These are phyloP conservation scores for Tringa solitaria DNA, from an alignment of 2,113 vertebrate species.

Conservation along the genomic window DNA sequence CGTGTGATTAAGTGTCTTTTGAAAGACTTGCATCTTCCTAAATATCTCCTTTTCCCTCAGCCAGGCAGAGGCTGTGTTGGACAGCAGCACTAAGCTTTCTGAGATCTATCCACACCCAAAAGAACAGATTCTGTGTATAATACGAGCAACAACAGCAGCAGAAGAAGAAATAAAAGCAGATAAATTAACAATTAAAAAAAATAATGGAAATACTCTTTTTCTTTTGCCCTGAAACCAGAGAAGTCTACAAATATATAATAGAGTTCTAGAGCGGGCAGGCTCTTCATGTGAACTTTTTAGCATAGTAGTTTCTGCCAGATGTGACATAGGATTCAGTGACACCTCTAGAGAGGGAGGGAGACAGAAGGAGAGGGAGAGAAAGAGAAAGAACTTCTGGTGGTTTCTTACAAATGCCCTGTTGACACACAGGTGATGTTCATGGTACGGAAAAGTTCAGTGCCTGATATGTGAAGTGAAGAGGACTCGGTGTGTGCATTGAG, in stretches of 20 bases:
- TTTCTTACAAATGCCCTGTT: not conserved
- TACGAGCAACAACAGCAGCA: not conserved
- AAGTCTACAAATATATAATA: not conserved
- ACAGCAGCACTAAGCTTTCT: not conserved
- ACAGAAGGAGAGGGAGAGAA: not conserved
- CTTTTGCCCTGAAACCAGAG: constrained; percentile 3
- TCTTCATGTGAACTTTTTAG: not conserved
- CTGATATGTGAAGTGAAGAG: not conserved
- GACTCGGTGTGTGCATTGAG: not conserved
- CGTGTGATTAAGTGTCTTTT: constrained; percentile 54
- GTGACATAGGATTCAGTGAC: not conserved
- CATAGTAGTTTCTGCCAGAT: not conserved
- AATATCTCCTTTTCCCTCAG: constrained; percentile 12
- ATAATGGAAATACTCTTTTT: not conserved
- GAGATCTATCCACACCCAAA: not conserved
- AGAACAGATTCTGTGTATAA: not conserved
- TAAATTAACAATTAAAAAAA: not conserved
- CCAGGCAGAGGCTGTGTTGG: not conserved
- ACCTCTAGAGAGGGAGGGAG: not conserved
- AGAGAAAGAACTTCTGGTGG: not conserved
- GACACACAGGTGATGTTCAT: not conserved
- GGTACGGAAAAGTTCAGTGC: not conserved
- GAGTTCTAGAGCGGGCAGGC: not conserved
- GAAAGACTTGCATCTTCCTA: constrained; percentile 45
- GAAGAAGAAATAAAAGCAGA: not conserved